Base-by-base conservation (phyloP, 2,113 vertebrate genomes). In the Oncorhynchus masou region DNA sequence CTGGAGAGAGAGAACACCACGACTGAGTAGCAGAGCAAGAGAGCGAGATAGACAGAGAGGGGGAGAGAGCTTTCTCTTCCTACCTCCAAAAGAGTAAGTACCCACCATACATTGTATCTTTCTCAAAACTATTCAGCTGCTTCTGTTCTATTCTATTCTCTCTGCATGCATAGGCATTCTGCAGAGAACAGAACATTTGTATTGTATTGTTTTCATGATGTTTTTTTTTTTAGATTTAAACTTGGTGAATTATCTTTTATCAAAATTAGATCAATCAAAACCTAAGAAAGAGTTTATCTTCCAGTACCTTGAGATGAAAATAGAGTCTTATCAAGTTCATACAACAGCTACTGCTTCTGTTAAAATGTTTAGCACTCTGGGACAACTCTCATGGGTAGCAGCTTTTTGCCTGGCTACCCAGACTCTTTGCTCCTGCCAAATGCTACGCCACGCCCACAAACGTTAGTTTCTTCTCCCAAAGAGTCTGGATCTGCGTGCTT, bases 21-120 rank as follows among this genome's bases (percentile, higher is more conserved):
- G 93, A 86, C 87, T 87, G 91, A 86, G 82, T 92, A 92, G 83
- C 88, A 76, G 88, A 81, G 75, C 77, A 85, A 80, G 62, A 64
- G 54, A 83, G 80, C 71, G 85, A 79, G 86, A 83, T 86, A 88
- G 88, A 82, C 80, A 72, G 9, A 87, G 78, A 78, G 84, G 81
- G 81, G 71, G 5, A 87, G 79, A 84, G 87, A 88, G 89, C 81
- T 81, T 75, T 77, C 88, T 91, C 88, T 90, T 54, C 89, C 89
- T 81, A 89, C 90, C 89, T 92, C 90, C 88, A 86, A 90, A 88
- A 79, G 90, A 92, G 93, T 94, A 81, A 94, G 93, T 94, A 92
- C 57, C 24, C 45, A 8, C 51, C 39, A 70, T 11, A 45, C 70
- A 57, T 83, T 76, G 78, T 64, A 13, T 59, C 29, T 64, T 16